A percentile compares a stretch with the other conserved stretches of the same genome.
phyloP scores from a whole-genome alignment of 2,113 vertebrate species.

The Perognathus longimembris region DNA sequence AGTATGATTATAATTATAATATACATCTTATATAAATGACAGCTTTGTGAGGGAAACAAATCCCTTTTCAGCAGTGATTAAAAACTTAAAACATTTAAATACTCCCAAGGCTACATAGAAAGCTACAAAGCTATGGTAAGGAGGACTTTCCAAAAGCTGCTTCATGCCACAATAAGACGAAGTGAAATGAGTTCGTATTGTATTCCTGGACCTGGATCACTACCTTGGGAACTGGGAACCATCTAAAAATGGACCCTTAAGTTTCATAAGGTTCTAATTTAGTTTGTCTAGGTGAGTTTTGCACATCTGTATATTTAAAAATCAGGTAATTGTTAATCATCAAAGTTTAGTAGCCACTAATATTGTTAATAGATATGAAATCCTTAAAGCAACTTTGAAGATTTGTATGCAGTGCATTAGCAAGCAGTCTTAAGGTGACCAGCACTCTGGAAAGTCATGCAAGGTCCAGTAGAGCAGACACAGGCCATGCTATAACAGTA shows the following conservation, averaged over 20 bases:
- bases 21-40: too few relatives aligned
- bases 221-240: neutral
- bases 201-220: neutral
- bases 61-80: neutral
- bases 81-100: neutral
- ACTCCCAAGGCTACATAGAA: neutral
- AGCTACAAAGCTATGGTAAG: neutral
- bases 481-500: neutral
- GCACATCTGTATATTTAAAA: neutral
- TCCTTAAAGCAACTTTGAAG: too few relatives aligned
- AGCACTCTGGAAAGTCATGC: too few relatives aligned
- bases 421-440: too few relatives aligned
- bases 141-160: neutral
- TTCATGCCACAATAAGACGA: neutral
- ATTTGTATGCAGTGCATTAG: too few relatives aligned
- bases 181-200: slow-evolving; percentile 8
- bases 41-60: neutral
- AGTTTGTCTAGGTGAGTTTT: neutral
- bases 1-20: too few relatives aligned
- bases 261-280: neutral
- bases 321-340: neutral
- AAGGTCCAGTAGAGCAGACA: too few relatives aligned
- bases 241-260: slow-evolving; percentile 2
- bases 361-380: too few relatives aligned
- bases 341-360: too few relatives aligned